Conservation (phyloP, 2,888 invertebrate species). For the Campopleginae sp. region DNA sequence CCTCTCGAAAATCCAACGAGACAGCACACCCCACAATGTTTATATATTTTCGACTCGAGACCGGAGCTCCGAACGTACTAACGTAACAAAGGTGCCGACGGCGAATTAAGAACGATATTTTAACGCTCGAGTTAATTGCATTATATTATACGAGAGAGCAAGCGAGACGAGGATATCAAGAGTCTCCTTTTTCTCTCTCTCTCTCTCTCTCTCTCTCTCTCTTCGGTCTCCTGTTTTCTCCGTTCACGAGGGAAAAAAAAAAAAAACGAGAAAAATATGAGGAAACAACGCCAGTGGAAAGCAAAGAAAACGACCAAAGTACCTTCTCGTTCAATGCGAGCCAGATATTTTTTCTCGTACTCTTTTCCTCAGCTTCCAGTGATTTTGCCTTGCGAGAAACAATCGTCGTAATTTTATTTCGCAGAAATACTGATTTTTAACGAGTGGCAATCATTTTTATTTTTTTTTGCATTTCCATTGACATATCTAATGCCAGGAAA, state of each 20-base stretch:
- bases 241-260: conserved; percentile 44
- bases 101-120: conserved; percentile 80
- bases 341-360: conserved; percentile 40
- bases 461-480: not conserved
- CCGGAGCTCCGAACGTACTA: conserved; percentile 59
- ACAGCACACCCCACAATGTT: conserved; percentile 46
- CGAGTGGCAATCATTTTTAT: not conserved
- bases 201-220: conserved; percentile 10
- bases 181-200: conserved; percentile 33
- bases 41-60: conserved; percentile 64
- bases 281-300: conserved; percentile 53
- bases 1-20: conserved; percentile 65
- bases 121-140: conserved; percentile 80
- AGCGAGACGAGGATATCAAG: conserved; percentile 54
- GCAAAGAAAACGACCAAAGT: conserved; percentile 61
- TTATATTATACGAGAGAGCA: conserved; percentile 73
- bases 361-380: conserved; percentile 11
- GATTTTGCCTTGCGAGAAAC: conserved; percentile 3
- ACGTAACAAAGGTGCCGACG: conserved; percentile 76
- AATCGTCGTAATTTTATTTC: not conserved
- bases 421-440: not conserved
- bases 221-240: conserved; percentile 30
- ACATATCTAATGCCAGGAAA: not conserved
- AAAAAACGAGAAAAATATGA: conserved; percentile 45
- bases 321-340: conserved; percentile 62